A percentile compares a stretch with the other conserved stretches of the same genome.
These are phyloP conservation scores for Ophthalmolycus amberensis DNA, from an alignment of 2,113 vertebrate genomes.

Conservation along the genomic window DNA sequence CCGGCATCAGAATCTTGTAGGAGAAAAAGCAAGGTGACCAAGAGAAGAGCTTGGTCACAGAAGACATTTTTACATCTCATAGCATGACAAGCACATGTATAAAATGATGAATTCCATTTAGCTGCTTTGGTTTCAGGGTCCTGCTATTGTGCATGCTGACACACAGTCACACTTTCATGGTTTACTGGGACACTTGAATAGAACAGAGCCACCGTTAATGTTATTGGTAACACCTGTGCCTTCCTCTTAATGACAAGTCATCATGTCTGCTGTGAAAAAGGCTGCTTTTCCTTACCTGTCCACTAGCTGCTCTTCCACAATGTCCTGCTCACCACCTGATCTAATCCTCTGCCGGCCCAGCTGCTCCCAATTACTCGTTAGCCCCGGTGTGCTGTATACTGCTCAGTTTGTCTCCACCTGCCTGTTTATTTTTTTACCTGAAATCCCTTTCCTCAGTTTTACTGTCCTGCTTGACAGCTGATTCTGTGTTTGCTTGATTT, in stretches of 20 bases:
- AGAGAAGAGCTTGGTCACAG: neutral
- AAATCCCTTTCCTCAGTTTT: slow-evolving; percentile 11
- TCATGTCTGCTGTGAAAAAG: neutral
- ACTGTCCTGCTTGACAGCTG: neutral
- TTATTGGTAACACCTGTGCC: neutral
- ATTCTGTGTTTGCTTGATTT: slow-evolving; percentile 23
- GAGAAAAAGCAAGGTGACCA: neutral
- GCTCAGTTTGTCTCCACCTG: neutral
- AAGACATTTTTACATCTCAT: neutral
- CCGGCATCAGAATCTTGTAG: neutral
- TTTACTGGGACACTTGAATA: neutral
- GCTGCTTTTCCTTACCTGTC: neutral
- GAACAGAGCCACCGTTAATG: neutral
- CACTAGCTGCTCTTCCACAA: neutral
- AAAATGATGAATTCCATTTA: neutral
- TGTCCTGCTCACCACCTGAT: neutral
- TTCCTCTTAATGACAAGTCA: neutral
- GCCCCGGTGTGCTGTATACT: neutral
- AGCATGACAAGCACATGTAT: neutral
- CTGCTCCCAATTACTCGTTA: neutral
- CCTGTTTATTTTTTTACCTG: neutral
- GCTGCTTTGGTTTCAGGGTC: neutral
- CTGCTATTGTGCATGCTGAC: neutral
- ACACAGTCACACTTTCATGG: neutral
- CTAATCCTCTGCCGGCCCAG: neutral